Evolutionary conservation across 2,113 vertebrate genomes (phyloP).

Genomic region (Ageneiosus marmoratus): DNA sequence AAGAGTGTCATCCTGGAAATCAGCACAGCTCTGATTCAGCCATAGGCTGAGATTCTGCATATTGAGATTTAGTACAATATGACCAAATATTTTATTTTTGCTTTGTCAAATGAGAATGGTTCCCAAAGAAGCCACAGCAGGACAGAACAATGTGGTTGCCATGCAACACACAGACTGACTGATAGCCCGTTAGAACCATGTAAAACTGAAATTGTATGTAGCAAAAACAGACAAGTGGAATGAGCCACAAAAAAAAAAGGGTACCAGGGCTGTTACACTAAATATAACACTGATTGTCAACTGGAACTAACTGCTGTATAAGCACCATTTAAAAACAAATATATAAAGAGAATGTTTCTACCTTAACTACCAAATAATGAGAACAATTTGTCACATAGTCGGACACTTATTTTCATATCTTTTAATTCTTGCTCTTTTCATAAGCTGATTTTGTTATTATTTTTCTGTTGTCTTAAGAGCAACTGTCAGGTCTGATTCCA

Average conservation of each 20-base stretch:
- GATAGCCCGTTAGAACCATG: not conserved
- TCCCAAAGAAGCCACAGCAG: not conserved
- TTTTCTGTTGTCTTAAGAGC: not conserved
- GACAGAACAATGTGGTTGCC: not conserved
- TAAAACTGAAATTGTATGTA: not conserved
- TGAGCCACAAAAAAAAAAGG: not conserved
- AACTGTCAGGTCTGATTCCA: not conserved
- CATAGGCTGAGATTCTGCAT: not conserved
- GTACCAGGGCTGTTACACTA: not conserved
- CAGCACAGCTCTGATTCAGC: not conserved
- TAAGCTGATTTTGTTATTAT: not conserved
- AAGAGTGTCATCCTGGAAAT: not conserved
- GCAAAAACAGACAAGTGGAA: not conserved
- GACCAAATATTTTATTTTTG: not conserved
- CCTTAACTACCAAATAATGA: not conserved
- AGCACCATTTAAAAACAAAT: not conserved
- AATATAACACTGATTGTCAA: not conserved
- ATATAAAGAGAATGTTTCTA: not conserved
- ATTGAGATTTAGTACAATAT: not conserved
- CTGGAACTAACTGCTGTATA: not conserved
- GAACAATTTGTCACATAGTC: not conserved
- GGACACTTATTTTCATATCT: not conserved
- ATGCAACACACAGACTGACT: no score
- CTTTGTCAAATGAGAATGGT: not conserved
- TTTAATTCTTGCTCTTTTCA: not conserved